Evolutionary conservation across 1,140 invertebrate species (phyloP), one percentile per base, ranked within the genome.

Genomic region (Zaprionus inermis): DNA sequence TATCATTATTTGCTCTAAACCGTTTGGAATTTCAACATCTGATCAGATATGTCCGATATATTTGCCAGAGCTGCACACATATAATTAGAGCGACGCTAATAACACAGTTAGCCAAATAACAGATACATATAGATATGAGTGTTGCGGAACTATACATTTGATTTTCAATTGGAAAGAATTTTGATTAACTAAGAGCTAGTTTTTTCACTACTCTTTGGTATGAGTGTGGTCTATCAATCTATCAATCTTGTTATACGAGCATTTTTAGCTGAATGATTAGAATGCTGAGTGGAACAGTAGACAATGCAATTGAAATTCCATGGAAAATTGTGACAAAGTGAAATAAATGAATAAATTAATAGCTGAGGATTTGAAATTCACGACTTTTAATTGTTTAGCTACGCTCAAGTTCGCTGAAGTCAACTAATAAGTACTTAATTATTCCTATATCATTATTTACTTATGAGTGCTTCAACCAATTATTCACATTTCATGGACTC

Each of bases 1-100:
- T 68, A 59, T 41, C 41, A 68, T 36, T 68, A 51, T 59, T 68
- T 68, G 65, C 54, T 44, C 51, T 58, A 30, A 54, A n/a, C 51
- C 22, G 18, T 49, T 44, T 36, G 16, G 20, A 28, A 41, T 32
- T 44, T 44, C 24, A 34, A 55, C 18, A 68, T 51, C 44, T 32
- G 56, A 68, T 59, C 46, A 54, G 7, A 49, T 51, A 49, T 49
- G 44, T 49, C 18, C 18, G 44, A 18, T 49, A 49, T 49, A 12
- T 12, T 12, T 46, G 41, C 18, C 24, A 28, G 3, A 28, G 44
- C 44, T 16, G 24, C 24, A 28, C 24, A 28, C 0, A 28, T 49
- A 49, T 49, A 49, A 49, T 22, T 49, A 49, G 18, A 49, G 9
- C 18, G 16, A 7, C 5, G 44, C 18, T 49, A 49, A 49, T 49